Evolutionary conservation across 2,797 vertebrate genomes (phyloP), one percentile per base, ranked within the genome.

Genomic region (Monodelphis domestica): DNA sequence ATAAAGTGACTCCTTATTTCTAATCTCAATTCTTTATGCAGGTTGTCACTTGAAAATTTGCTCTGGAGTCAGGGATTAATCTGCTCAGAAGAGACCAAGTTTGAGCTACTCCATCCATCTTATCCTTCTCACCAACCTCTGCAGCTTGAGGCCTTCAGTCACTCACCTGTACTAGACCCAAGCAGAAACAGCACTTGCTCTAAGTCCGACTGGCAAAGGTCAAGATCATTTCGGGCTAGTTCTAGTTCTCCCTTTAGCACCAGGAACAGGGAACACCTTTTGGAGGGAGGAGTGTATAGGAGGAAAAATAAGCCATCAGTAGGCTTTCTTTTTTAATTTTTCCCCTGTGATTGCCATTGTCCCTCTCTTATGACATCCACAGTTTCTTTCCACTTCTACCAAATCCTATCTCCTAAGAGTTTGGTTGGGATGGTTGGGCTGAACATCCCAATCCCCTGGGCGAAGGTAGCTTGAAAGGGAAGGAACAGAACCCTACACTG

Each of bases 221-320:
- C 99, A 30, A 87, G 94, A 92, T 99, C 98, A 0, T 98, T 98
- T 53, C 99, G 99, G 96, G 99, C 98, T 95, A 99, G 96, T 97
- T 99, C 99, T 97, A 99, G 95, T 96, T 99, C 99, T 0, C 99
- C 98, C 97, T 99, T 99, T 94, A 99, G 97, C 94, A 99, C 98
- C 95, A 99, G 97, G 94, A 99, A 98, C 94, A 99, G 98, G 1
- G 98, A 98, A 98, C 99, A 99, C 95, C 99, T 97, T 93, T 53
- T 90, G 87, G 92, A 3, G 30, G 51, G 56, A 54, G 9, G 78
- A 5, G 10, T 21, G 5, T 1, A 11, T 3, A 11, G 4, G 54
- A 88, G 52, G 52, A 55, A 54, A 54, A 50, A 95, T 5, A 87
- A 57, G 21, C 87, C 55, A 15, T 89, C 33, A 88, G 6, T 33